Evolutionary conservation across 2,113 vertebrate species (phyloP).

Genomic region (Semicossyphus pulcher): DNA sequence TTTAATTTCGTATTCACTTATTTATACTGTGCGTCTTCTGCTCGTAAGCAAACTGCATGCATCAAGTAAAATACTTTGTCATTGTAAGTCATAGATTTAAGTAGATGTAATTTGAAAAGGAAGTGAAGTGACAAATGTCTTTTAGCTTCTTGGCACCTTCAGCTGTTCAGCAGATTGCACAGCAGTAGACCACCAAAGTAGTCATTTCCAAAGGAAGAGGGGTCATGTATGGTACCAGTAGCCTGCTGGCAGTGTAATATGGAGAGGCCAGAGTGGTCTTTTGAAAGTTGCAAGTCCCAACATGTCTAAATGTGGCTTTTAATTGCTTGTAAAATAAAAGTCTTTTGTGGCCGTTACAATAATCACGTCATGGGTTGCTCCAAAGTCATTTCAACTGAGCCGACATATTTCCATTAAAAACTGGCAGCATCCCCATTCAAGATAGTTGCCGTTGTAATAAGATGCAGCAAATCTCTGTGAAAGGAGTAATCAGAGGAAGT

Average conservation of each 20-base stretch:
- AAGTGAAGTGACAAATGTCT: slow-evolving; percentile 46
- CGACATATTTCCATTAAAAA: no score
- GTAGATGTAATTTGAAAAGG: not conserved
- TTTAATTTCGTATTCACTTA: no score
- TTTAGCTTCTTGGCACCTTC: slow-evolving; percentile 45
- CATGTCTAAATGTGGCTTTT: not conserved
- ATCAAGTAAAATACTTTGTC: not conserved
- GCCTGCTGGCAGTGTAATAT: slow-evolving; percentile 4
- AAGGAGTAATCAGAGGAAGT: no score
- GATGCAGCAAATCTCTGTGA: no score
- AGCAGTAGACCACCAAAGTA: slow-evolving; percentile 73
- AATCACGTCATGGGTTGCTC: no score
- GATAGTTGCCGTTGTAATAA: no score
- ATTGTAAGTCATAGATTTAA: not conserved
- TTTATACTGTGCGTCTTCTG: no score
- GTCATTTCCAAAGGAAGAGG: slow-evolving; percentile 49
- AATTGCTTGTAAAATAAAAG: not conserved
- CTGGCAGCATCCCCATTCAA: no score
- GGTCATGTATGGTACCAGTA: slow-evolving; percentile 44
- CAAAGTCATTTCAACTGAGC: no score
- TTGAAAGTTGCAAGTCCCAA: not conserved
- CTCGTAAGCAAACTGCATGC: no score
- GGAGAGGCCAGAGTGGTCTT: not conserved
- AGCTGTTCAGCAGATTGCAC: slow-evolving; percentile 72
- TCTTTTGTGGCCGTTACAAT: no score